A percentile compares a stretch with the other conserved stretches of the same genome.
These are phyloP conservation scores for Anoplopoma fimbria DNA, from an alignment of 2,113 vertebrate genomes.

Conservation along the genomic window DNA sequence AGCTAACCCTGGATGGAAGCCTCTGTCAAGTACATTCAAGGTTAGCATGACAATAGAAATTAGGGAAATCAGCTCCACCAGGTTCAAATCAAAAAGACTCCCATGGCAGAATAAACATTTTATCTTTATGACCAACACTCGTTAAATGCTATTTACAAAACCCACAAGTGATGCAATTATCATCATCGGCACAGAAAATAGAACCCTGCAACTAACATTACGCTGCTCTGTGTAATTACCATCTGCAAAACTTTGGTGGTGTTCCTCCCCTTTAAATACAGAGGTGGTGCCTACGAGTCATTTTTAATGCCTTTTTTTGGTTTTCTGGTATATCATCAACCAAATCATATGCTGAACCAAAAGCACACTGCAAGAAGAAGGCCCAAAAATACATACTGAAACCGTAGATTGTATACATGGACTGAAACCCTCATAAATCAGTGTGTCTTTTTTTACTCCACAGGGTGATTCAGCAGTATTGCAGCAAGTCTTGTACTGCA, in stretches of 20 bases:
- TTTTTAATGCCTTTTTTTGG: conserved; percentile 35
- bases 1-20: conserved; percentile 21
- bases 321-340: neutral
- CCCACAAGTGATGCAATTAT: conserved; percentile 59
- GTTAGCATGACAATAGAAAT: conserved; percentile 19
- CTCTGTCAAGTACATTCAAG: conserved; percentile 33
- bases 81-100: neutral
- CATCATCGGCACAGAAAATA: conserved; percentile 45
- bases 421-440: too few relatives aligned
- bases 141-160: conserved; percentile 52
- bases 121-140: neutral
- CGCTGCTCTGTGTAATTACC: conserved; percentile 62
- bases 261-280: conserved; percentile 61
- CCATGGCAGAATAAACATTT: neutral
- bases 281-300: conserved; percentile 14
- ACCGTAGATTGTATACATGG: too few relatives aligned
- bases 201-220: conserved; percentile 50
- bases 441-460: neutral
- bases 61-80: neutral
- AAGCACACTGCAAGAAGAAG: neutral
- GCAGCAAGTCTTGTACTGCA: neutral
- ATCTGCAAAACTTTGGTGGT: conserved; percentile 21
- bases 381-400: conserved; percentile 8
- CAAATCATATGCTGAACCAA: neutral
- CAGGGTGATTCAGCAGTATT: neutral